Evolutionary conservation across 2,113 vertebrate species (phyloP), one percentile per base, ranked within the genome.

Genomic region (human): DNA sequence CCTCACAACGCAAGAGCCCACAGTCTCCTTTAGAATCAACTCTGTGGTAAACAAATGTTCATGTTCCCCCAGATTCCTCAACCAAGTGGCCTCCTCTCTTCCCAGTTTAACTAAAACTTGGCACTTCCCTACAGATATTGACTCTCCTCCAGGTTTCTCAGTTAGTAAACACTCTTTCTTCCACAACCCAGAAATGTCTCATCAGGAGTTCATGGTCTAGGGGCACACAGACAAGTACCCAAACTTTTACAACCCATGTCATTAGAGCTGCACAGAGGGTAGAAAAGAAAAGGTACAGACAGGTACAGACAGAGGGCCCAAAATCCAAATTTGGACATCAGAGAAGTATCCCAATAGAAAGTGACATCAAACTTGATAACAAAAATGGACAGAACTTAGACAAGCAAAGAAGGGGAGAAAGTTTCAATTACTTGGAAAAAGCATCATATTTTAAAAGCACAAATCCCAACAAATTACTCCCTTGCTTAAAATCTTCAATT

Each of bases 81-180:
- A 3, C 61, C 6, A 10, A 18, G 6, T 11, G 48, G 20, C 38
- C 20, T 55, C 22, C 35, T 38, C n/a, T 86, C 59, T 52, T 52
- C 32, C 70, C 4, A n/a, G 27, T 40, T 79, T 50, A 38, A 76
- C 70, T 27, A 27, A 25, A 43, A 82, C 48, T 61, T 75, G 84
- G 43, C 64, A 93, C 13, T 66, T 72, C 45, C 57, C 23, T 25
- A 5, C 30, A 72, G 35, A 9, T 9, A 25, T 35, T 78, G 52
- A 35, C 83, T 95, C 38, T 32, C 32, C 70, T 35, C 22, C 14
- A 90, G 88, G 10, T n/a, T 93, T 87, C 70, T 87, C 50, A 40
- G 0, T 27, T 52, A 86, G 55, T 23, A 90, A 83, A 1, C 48
- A 25, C 16, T 83, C 52, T 84, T 93, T 85, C 27, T 92, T 87